These are phyloP conservation scores for Aphodius sticticus DNA, from an alignment of 2,888 invertebrate genomes.

Conservation along the genomic window DNA sequence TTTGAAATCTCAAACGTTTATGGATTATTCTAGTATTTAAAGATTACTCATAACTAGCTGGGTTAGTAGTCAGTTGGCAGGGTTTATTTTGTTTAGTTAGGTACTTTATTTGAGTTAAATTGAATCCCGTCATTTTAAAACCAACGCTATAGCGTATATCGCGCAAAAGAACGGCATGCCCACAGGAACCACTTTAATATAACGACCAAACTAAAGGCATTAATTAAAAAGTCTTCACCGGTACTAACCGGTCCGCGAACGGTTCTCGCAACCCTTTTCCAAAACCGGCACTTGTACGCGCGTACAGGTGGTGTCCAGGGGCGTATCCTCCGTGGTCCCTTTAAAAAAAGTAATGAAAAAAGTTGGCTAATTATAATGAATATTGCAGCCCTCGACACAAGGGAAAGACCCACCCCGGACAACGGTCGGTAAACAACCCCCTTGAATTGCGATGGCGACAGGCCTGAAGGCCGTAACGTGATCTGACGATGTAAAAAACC, in stretches of 20 bases:
- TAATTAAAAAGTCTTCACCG: conserved; percentile 4
- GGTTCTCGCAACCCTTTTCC: neutral
- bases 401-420: neutral
- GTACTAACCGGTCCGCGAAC: neutral
- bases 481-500: conserved; percentile 13
- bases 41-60: too few relatives aligned
- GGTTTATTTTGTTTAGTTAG: too few relatives aligned
- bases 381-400: neutral
- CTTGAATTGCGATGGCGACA: conserved; percentile 12
- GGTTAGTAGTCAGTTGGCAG: too few relatives aligned
- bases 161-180: too few relatives aligned
- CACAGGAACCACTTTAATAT: neutral
- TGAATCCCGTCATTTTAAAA: too few relatives aligned
- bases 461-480: conserved; percentile 20
- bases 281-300: neutral
- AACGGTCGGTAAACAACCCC: neutral
- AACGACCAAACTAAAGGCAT: neutral
- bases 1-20: too few relatives aligned
- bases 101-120: too few relatives aligned
- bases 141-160: too few relatives aligned
- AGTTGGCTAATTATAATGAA: conserved; percentile 4
- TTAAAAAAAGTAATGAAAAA: conserved; percentile 4
- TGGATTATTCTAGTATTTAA: too few relatives aligned
- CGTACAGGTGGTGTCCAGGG: neutral
- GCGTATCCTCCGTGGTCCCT: neutral